Evolutionary conservation across 2,888 invertebrate genomes (phyloP), one percentile per base, ranked within the genome.

Genomic region (Chrysolina americana): DNA sequence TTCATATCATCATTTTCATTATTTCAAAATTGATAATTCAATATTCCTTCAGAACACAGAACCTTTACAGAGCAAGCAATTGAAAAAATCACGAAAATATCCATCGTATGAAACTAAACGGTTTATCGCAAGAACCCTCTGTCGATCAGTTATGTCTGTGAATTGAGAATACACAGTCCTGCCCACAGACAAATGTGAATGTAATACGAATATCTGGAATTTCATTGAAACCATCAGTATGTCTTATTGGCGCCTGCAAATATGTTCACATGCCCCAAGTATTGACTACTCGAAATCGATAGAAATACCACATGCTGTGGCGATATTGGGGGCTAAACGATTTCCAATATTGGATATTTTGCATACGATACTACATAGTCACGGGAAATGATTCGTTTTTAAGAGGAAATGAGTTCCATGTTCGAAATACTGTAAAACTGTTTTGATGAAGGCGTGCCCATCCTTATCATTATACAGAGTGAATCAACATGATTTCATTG

Each of bases 291-390:
- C 59, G n/a, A 13, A 28, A 59, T 59, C 59, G 59, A 59, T 36
- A 28, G 59, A 28, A 28, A 23, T 28, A 59, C 59, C 59, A 59
- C 28, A 23, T 59, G 59, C 59, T 28, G 59, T 36, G 28, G 36
- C n/a, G 15, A 59, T 59, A 59, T 59, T 36, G 28, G n/a, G 28
- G 15, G 53, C 59, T 59, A 59, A 59, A 59, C 59, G 23, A 36
- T 59, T 59, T 59, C 59, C 36, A n/a, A 59, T 59, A 59, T 59
- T 17, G 28, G 15, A 36, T 59, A 15, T 59, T 59, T 36, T 59
- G 28, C 59, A 59, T 59, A 28, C 36, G 28, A 15, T 15, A n/a
- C 59, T n/a, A 8, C 23, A 59, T 28, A 28, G 59, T 59, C 23
- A 11, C 23, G 59, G 59, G 11, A 53, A 17, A 53, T 21, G 53